These are phyloP conservation scores for Leucoma salicis DNA, from an alignment of 2,888 invertebrate genomes.

Conservation along the genomic window DNA sequence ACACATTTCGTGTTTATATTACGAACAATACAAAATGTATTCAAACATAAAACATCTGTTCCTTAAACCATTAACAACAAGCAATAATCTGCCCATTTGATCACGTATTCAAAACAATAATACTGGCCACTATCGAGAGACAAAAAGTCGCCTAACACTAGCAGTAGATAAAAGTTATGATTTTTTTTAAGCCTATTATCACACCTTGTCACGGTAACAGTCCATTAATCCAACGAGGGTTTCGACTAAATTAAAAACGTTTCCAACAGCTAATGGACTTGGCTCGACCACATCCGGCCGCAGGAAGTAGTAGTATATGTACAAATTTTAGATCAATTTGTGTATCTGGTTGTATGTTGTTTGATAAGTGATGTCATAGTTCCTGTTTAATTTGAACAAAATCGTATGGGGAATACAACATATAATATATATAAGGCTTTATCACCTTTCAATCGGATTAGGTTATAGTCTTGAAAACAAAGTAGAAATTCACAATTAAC, in stretches of 20 bases:
- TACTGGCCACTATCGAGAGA: constrained; percentile 7
- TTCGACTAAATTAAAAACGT: constrained; percentile 41
- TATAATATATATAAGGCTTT: too few relatives aligned
- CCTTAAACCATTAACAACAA: neutral
- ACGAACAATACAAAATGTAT: neutral
- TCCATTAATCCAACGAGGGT: constrained; percentile 43
- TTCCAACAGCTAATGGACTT: constrained; percentile 39
- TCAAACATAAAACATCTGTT: neutral
- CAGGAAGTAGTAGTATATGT: constrained; percentile 17
- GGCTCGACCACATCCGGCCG: constrained; percentile 32
- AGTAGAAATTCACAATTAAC: too few relatives aligned
- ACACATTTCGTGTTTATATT: neutral
- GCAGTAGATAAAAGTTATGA: constrained; percentile 11
- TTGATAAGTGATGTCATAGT: neutral
- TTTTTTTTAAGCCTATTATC: constrained; percentile 31
- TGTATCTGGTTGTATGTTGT: constrained; percentile 8
- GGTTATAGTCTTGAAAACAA: too few relatives aligned
- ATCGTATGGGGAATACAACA: too few relatives aligned
- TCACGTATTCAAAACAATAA: constrained; percentile 2
- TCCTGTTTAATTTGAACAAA: neutral
- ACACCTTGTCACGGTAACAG: constrained; percentile 37
- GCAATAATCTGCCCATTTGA: neutral
- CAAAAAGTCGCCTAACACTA: constrained; percentile 15
- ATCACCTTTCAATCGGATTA: too few relatives aligned
- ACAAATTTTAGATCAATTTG: constrained; percentile 19